These are phyloP conservation scores for Luehdorfia chinensis DNA, from an alignment of 1,140 invertebrate genomes.

Conservation along the genomic window DNA sequence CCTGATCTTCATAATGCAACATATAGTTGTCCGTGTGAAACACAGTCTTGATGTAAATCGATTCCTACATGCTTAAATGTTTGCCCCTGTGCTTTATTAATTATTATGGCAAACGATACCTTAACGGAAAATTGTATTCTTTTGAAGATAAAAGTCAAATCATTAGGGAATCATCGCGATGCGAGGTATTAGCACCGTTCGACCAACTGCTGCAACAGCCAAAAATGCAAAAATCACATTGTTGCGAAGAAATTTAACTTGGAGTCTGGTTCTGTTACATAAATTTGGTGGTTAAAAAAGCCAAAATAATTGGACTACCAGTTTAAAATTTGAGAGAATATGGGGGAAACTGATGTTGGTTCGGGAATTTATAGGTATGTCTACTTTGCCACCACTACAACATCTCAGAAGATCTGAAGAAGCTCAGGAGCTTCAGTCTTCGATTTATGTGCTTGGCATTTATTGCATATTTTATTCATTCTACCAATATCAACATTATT, in stretches of 20 bases:
- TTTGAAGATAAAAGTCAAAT: neutral
- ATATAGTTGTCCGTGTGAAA: constrained; percentile 29
- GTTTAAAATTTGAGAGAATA: too few species aligned
- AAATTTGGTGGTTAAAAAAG: too few species aligned
- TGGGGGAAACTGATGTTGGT: too few species aligned
- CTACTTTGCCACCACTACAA: constrained; percentile 26
- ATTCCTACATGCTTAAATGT: constrained; percentile 30
- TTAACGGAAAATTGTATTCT: constrained; percentile 4
- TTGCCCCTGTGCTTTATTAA: constrained; percentile 33
- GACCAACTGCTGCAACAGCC: too few species aligned
- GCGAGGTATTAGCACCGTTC: too few species aligned
- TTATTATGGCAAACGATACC: constrained; percentile 19
- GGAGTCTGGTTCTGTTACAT: too few species aligned
- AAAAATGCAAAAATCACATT: too few species aligned
- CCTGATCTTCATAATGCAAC: too few species aligned
- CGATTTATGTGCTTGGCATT: constrained; percentile 30
- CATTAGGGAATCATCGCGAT: too few species aligned
- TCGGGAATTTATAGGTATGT: constrained; percentile 25
- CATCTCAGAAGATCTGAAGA: too few species aligned
- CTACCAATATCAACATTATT: constrained; percentile 28
- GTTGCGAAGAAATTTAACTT: too few species aligned
- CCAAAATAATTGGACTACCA: too few species aligned
- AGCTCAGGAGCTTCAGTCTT: constrained; percentile 22
- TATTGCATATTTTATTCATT: constrained; percentile 30
- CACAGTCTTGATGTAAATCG: constrained; percentile 27